Base-by-base conservation (phyloP, 2,888 invertebrate species). In the Vanessa cardui region DNA sequence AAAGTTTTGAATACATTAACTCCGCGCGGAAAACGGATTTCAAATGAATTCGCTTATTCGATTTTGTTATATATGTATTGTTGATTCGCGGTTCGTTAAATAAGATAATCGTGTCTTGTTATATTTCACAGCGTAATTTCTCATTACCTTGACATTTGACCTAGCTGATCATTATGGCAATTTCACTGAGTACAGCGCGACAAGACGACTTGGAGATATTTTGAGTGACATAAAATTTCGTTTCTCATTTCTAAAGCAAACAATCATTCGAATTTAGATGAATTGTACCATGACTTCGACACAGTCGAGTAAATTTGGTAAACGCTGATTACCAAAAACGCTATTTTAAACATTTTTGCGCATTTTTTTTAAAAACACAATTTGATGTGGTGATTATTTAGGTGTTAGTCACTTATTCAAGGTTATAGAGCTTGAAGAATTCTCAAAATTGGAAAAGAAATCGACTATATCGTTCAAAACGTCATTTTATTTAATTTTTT, bases 61-160 rank as follows among this genome's bases (percentile, higher is more conserved):
- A 50, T 58, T 64, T 63, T 58, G 16, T 73, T 79, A 83, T 88
- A 84, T 89, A 89, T 81, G 72, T 74, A 70, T 63, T 33, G 58
- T 63, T n/a, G 68, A 73, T 82, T 78, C 77, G 73, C 78, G 91
- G 84, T 89, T 83, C 79, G 81, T 71, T 89, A 84, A 74, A 63
- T 81, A 62, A 70, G 68, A 72, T 92, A 88, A 92, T 85, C 9
- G 33, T 33, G 6, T 18, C 12, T 52, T 21, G 20, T 49, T 16
- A 33, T 21, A 58, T 58, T 61, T 50, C 39, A 15, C 33, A 26
- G 15, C 26, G 75, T 70, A 76, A 75, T 77, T 76, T 73, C 66
- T 73, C 74, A 74, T 83, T 78, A 77, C 87, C 86, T 86, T 91
- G 91, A 92, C 91, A 91, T 87, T 88, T 88, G 90, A 90, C 91